Conservation (phyloP, 2,113 vertebrate genomes). For the Nerophis ophidion region DNA sequence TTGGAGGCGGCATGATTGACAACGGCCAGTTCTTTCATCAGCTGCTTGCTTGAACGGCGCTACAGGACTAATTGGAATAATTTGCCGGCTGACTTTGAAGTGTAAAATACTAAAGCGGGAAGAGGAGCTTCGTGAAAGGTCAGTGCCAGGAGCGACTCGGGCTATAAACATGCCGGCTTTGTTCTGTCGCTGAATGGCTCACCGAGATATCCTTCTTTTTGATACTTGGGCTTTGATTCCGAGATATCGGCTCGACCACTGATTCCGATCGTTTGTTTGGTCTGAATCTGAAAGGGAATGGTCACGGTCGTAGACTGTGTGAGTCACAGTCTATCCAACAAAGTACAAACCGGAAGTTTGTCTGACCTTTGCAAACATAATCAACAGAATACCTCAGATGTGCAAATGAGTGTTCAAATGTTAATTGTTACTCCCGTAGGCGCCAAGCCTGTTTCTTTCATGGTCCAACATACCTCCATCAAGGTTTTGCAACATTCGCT, state of each 20-base stretch:
- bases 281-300: neutral
- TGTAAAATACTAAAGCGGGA: constrained; percentile 41
- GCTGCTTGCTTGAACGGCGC: constrained; percentile 44
- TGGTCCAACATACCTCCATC: neutral
- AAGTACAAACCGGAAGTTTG: neutral
- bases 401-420: constrained; percentile 35
- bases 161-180: constrained; percentile 20
- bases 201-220: constrained; percentile 31
- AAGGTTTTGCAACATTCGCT: neutral
- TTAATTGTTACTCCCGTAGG: constrained; percentile 9
- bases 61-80: constrained; percentile 63
- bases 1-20: constrained; percentile 25
- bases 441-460: neutral
- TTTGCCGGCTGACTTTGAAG: constrained; percentile 63
- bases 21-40: constrained; percentile 55
- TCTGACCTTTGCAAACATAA: constrained; percentile 14
- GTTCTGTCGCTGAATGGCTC: constrained; percentile 24
- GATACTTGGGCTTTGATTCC: constrained; percentile 26
- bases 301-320: neutral
- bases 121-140: constrained; percentile 49
- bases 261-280: neutral
- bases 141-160: constrained; percentile 25
- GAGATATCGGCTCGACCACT: neutral
- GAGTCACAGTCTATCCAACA: neutral
- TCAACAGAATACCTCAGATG: constrained; percentile 13